Evolutionary conservation across 2,888 invertebrate genomes (phyloP).

Genomic region (Cremastobaeus sp.): DNA sequence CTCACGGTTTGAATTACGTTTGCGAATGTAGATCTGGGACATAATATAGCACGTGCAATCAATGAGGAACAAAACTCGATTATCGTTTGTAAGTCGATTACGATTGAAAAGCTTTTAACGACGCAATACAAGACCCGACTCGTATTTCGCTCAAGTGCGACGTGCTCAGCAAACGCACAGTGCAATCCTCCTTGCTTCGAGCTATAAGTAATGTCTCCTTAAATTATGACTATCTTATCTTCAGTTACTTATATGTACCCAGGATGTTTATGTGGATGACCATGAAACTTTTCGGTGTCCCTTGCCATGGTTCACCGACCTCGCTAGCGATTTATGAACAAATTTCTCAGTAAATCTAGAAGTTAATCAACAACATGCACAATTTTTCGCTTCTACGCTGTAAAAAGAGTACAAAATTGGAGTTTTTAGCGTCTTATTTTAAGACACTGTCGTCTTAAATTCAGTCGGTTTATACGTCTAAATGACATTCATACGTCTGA

Average conservation of each 20-base stretch:
- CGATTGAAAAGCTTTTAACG: slow-evolving; percentile 70
- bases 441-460: too few relatives aligned
- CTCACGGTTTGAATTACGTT: slow-evolving; percentile 44
- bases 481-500: too few relatives aligned
- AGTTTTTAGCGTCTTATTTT: too few relatives aligned
- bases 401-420: too few relatives aligned
- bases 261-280: slow-evolving; percentile 71
- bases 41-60: slow-evolving; percentile 56
- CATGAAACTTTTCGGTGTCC: slow-evolving; percentile 71
- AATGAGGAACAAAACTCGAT: slow-evolving; percentile 61
- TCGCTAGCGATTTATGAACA: slow-evolving; percentile 61
- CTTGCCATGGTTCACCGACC: slow-evolving; percentile 68
- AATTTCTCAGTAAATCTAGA: slow-evolving; percentile 63
- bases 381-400: slow-evolving; percentile 41
- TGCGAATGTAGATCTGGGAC: slow-evolving; percentile 53
- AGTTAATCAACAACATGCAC: slow-evolving; percentile 55
- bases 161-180: slow-evolving; percentile 59
- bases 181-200: slow-evolving; percentile 63
- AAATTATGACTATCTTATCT: slow-evolving; percentile 75
- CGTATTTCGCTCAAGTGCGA: slow-evolving; percentile 65
- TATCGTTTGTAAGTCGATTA: slow-evolving; percentile 62
- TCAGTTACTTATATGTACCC: slow-evolving; percentile 70
- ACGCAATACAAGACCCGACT: slow-evolving; percentile 65
- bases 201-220: slow-evolving; percentile 71
- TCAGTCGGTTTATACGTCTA: too few relatives aligned